These are phyloP conservation scores for Poecilus cupreus DNA, from an alignment of 2,888 invertebrate genomes.

Conservation along the genomic window DNA sequence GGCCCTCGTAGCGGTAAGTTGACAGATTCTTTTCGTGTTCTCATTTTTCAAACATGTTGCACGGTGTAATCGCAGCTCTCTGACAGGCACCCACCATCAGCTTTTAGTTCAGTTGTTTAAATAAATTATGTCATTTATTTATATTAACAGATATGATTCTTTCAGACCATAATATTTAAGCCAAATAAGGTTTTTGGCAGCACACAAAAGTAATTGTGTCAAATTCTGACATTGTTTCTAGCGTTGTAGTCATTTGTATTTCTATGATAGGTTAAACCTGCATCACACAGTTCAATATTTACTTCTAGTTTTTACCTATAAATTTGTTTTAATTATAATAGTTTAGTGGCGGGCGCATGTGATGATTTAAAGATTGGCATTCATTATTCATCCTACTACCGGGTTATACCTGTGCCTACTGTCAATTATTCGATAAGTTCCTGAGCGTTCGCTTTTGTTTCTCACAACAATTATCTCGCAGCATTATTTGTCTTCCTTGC, in stretches of 20 bases:
- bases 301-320: constrained; percentile 13
- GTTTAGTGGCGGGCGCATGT: constrained; percentile 20
- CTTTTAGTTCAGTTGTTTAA: constrained; percentile 41
- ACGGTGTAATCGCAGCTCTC: constrained; percentile 52
- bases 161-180: not conserved
- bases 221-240: constrained; percentile 38
- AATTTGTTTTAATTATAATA: constrained; percentile 16
- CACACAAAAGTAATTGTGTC: constrained; percentile 14
- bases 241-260: constrained; percentile 38
- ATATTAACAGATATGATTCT: not conserved
- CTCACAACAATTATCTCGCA: constrained; percentile 28
- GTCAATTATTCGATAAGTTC: constrained; percentile 48
- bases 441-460: constrained; percentile 27
- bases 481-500: not conserved
- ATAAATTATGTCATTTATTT: constrained; percentile 27
- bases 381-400: constrained; percentile 19
- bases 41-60: constrained; percentile 61
- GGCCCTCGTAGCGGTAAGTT: constrained; percentile 93
- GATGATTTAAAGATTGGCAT: constrained; percentile 6
- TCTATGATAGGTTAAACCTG: constrained; percentile 52
- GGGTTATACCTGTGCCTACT: constrained; percentile 28
- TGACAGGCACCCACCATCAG: constrained; percentile 56
- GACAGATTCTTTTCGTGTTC: constrained; percentile 39
- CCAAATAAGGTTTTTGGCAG: not conserved
- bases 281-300: constrained; percentile 50